A percentile compares a stretch with the other conserved stretches of the same genome.
Conservation (phyloP, 2,113 vertebrate species). For the Lepus americanus region DNA sequence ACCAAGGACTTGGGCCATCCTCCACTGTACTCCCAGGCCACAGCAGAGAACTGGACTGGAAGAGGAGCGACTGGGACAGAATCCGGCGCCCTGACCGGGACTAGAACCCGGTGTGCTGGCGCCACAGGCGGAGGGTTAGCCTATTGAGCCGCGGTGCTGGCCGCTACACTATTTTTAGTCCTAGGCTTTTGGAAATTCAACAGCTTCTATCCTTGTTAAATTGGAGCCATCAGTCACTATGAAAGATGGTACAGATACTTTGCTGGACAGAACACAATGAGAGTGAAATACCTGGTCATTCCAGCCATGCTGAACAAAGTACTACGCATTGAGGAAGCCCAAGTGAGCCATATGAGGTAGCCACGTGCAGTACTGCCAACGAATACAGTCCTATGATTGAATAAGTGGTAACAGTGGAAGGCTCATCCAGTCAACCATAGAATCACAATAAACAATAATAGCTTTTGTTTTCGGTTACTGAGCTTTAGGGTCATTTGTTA, state of each 20-base stretch:
- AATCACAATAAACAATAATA: neutral
- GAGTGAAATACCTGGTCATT: neutral
- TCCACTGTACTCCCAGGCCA: no score
- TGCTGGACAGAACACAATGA: neutral
- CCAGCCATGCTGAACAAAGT: neutral
- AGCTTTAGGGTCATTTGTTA: neutral
- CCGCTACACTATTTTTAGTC: neutral
- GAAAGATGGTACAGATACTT: neutral
- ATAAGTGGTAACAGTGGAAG: neutral
- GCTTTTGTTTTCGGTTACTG: neutral
- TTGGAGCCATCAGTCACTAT: neutral
- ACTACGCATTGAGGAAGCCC: neutral
- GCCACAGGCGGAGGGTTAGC: no score
- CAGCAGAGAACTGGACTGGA: no score
- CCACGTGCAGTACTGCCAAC: neutral
- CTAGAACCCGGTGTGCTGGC: no score
- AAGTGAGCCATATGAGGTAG: neutral
- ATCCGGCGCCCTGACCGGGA: no score
- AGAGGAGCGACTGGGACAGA: no score
- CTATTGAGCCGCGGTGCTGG: no score
- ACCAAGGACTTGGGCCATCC: no score
- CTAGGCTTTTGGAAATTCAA: neutral
- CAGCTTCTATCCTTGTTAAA: neutral
- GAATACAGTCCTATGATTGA: neutral
- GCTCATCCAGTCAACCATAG: neutral